Base-by-base conservation (phyloP, 1,140 invertebrate genomes). In the Drosophila sucinea region DNA sequence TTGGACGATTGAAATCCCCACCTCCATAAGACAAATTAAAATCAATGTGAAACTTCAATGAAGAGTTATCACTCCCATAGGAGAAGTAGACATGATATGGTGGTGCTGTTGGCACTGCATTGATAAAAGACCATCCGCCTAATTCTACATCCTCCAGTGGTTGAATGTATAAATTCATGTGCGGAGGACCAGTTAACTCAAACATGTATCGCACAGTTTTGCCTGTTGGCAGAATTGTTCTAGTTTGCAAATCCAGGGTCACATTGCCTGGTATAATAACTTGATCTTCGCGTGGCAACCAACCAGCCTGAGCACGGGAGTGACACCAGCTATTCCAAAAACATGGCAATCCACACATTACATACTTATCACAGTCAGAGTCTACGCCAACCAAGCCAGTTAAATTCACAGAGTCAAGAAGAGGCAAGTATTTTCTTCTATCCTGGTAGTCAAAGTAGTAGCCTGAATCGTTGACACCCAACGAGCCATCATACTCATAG, bases 371-470 rank as follows among this genome's bases (percentile, higher is more conserved):
- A 81, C 96, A 96, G 65, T 95, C 93, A 58, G 94, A 92, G n/a
- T 92, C 79, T n/a, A 95, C 92, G 41, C 91, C 75, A 61, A 92
- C 93, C 35, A 95, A 93, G 51, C 95, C 93, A 41, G 94, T 92
- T 23, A 93, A 35, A 38, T 91, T 73, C 0, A 90, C 58, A 0
- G 10, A 71, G 5, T 68, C 80, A 66, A 93, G 90, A 10, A 96
- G 92, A n/a, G 94, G 94, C 30, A 94, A 90, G 27, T 94, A 93
- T 83, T 94, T 94, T 79, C 95, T 94, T 79, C 95, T 94, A 81
- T 97, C 96, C 89, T 96, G 93, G 73, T 96, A 94, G 11, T 95
- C 93, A 66, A 96, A 93, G 94, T 95, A 96, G 73, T 95, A 94
- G 4, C 95, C 95, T 11, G 94, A 94, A 38, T 95, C 94, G 27